phyloP scores from a whole-genome alignment of 1,140 invertebrate species.

The Ceratitis capitata region DNA sequence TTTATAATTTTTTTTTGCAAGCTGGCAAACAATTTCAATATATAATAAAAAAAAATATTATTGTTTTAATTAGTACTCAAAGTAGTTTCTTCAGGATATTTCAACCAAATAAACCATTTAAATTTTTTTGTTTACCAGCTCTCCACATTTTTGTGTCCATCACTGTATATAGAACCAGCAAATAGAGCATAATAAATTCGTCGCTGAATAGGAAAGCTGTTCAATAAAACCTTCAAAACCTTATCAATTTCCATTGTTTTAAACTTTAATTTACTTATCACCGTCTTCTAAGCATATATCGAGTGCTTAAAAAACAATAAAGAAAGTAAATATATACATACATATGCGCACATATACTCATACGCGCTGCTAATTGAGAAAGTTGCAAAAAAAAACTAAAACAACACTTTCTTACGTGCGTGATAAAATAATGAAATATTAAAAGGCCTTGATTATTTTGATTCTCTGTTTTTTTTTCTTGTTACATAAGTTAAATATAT shows the following conservation, averaged over 20 bases:
- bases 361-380: neutral
- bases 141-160: neutral
- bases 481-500: no score
- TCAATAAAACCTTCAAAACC: neutral
- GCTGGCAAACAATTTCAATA: no score
- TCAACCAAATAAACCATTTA: no score
- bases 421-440: neutral
- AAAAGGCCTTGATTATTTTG: neutral
- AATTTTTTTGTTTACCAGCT: neutral
- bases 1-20: no score
- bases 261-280: neutral
- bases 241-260: constrained; percentile 8
- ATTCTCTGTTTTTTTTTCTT: no score
- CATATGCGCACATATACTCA: no score
- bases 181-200: neutral
- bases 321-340: no score
- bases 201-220: neutral
- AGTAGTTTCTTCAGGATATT: no score
- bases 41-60: no score
- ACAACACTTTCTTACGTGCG: neutral
- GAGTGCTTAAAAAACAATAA: neutral
- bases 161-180: no score
- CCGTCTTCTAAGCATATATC: neutral
- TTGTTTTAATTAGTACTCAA: no score
- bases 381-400: neutral